phyloP scores from a whole-genome alignment of 1,140 invertebrate genomes.

The Tetramorium alpestre region DNA sequence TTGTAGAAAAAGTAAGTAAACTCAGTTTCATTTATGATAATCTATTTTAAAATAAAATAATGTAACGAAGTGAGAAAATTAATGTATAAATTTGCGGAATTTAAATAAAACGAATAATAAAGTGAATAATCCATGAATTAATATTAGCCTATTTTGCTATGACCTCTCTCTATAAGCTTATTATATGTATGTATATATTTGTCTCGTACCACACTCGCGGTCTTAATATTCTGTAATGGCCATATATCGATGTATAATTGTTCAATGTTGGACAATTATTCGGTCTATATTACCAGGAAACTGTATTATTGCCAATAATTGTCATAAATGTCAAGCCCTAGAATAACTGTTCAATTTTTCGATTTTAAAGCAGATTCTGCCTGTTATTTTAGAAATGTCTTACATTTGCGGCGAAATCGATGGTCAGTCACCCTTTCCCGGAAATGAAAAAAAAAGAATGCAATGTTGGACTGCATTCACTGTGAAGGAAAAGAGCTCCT shows the following conservation, averaged over 20 bases:
- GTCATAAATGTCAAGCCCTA: not conserved
- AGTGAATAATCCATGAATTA: not conserved
- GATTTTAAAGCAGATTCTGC: not conserved
- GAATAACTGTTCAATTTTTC: not conserved
- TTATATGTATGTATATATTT: not conserved
- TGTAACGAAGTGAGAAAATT: not conserved
- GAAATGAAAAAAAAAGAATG: conserved; percentile 24
- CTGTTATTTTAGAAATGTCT: not conserved
- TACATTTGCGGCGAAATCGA: conserved; percentile 11
- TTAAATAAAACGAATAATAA: not conserved
- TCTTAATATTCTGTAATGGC: not conserved
- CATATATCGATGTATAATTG: not conserved
- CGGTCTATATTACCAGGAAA: not conserved
- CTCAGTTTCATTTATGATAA: not conserved
- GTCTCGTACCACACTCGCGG: not conserved
- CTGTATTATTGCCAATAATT: conserved; percentile 1
- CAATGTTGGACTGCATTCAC: conserved; percentile 21
- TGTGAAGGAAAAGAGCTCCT: conserved; percentile 10
- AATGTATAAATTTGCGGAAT: not conserved
- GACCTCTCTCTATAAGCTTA: not conserved
- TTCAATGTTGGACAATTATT: not conserved
- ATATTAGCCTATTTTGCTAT: not conserved
- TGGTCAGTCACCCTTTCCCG: conserved; percentile 2
- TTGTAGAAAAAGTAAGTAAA: not conserved
- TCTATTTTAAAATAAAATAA: not conserved